Base-by-base conservation (phyloP, 2,888 invertebrate genomes). In the Lycia hirtaria region DNA sequence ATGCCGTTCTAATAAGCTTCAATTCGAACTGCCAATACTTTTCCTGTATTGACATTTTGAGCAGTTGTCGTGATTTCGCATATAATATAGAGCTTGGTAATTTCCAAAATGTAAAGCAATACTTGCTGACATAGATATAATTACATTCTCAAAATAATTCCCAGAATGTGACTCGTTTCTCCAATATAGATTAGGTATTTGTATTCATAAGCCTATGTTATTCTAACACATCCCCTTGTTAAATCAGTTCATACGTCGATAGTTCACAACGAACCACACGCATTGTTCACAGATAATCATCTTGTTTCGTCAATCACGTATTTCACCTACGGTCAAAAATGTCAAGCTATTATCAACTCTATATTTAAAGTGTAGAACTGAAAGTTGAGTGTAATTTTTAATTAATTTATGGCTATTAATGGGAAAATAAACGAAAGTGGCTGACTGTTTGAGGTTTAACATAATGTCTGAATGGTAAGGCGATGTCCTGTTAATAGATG, bases 281-380 rank as follows among this genome's bases (percentile, higher is more conserved):
- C 88, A 87, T 89, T 88, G 88, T 85, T 78, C 64, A 64, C 73
- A 68, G 89, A 89, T 89, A 87, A 87, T 56, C 72, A 89, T 89
- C 88, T 80, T 69, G 78, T 84, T 65, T 82, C 73, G 83, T 83
- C 84, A 81, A 83, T 85, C 81, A 84, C 80, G 76, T 72, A 72
- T 67, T 76, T 70, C 69, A 73, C 73, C 76, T 75, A 76, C 75
- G 79, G 75, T 70, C 71, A 73, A 64, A 40, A 47, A 26, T 35
- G 28, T 3, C 50, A 43, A 50, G 56, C 9, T 26, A 33, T 43
- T n/a, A 10, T 60, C 38, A 48, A 37, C 47, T 41, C 32, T 48
- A 62, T 47, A 7, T 54, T 3, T 1, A 48, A 28, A 41, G 9
- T 1, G 4, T 6, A 28, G 12, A 5, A 38, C 60, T 47, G 59